Evolutionary conservation across 2,888 invertebrate species (phyloP).

Genomic region (Lasioglossum figueresi): DNA sequence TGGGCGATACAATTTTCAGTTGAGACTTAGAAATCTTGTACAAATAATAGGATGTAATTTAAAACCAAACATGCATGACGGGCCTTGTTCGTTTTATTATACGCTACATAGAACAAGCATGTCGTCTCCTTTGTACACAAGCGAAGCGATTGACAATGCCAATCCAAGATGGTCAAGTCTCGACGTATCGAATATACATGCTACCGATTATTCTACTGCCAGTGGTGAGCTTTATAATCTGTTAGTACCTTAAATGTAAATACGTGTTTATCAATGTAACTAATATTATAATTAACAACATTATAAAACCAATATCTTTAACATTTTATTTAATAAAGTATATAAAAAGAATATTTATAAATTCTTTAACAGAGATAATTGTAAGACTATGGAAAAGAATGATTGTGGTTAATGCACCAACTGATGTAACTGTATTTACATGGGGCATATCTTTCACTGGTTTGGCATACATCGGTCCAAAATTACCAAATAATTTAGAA

Average conservation of each 20-base stretch:
- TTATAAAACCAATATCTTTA: neutral
- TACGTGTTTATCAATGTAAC: constrained; percentile 23
- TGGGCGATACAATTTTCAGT: constrained; percentile 83
- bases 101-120: constrained; percentile 92
- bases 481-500: constrained; percentile 88
- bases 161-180: constrained; percentile 94
- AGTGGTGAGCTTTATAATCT: constrained; percentile 76
- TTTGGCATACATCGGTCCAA: constrained; percentile 90
- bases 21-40: constrained; percentile 91
- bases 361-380: constrained; percentile 78
- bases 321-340: neutral
- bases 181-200: constrained; percentile 87
- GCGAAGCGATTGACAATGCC: constrained; percentile 89
- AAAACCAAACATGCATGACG: constrained; percentile 84
- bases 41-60: constrained; percentile 89
- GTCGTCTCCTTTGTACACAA: constrained; percentile 93
- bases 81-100: constrained; percentile 88
- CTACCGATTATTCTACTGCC: constrained; percentile 83
- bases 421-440: constrained; percentile 89
- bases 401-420: constrained; percentile 75
- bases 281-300: neutral
- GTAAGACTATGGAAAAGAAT: constrained; percentile 81
- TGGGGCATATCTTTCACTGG: constrained; percentile 95
- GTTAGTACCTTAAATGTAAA: constrained; percentile 56
- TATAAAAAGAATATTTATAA: constrained; percentile 56